A percentile compares a stretch with the other conserved stretches of the same genome.
Conservation (phyloP, 1,140 invertebrate genomes). For the Dolichoris vasculosae region DNA sequence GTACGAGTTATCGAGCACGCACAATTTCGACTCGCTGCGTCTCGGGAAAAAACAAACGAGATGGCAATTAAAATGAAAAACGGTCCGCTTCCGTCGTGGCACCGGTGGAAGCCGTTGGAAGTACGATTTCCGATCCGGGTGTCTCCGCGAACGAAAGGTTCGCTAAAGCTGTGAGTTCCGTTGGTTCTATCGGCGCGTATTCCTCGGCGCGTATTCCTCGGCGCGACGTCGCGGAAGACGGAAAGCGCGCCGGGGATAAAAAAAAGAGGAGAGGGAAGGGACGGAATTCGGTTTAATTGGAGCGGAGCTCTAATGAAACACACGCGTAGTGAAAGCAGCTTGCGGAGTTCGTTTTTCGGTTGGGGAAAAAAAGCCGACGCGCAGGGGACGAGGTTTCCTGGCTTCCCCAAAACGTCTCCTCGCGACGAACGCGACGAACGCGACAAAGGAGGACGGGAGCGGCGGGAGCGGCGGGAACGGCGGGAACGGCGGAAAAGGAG, state of each 20-base stretch:
- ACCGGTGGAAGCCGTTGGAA: background rate
- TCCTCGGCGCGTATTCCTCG: too few relatives aligned
- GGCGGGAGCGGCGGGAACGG: background rate
- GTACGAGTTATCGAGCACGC: background rate
- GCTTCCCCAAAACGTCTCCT: slow-evolving; percentile 19
- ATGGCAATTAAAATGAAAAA: too few relatives aligned
- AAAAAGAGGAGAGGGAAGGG: background rate
- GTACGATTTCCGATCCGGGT: background rate
- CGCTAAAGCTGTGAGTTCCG: background rate
- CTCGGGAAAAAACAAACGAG: too few relatives aligned
- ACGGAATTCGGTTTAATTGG: background rate
- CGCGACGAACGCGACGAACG: background rate
- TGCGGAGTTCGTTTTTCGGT: background rate
- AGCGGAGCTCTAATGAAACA: background rate
- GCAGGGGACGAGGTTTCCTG: background rate
- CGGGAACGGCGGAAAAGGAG: slow-evolving; percentile 12
- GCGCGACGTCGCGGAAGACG: too few relatives aligned
- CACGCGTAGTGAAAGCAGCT: background rate
- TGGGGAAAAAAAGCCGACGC: background rate
- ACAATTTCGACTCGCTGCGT: too few relatives aligned
- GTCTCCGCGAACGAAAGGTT: background rate
- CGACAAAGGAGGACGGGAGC: background rate
- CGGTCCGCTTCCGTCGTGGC: too few relatives aligned
- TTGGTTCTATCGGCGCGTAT: background rate
- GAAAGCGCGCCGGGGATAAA: background rate